phyloP scores from a whole-genome alignment of 2,113 vertebrate genomes.

The Carlito syrichta region DNA sequence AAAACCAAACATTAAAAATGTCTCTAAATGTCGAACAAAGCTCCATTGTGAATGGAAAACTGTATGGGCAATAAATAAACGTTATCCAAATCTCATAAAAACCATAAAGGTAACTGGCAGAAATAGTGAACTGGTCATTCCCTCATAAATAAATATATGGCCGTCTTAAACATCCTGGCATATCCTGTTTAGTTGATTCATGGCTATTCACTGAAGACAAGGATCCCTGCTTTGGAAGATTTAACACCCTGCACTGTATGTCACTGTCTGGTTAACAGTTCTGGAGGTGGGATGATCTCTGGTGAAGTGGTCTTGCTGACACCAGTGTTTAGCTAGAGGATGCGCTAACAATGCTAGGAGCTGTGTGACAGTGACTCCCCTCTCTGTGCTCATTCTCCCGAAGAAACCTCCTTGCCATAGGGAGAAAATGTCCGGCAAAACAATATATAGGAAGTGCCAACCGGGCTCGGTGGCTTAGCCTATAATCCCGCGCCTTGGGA shows the following conservation, averaged over 20 bases:
- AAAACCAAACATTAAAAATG: conserved; percentile 67
- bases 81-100: conserved; percentile 77
- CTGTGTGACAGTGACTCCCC: background rate
- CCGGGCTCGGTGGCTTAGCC: too few species aligned
- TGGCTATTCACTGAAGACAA: conserved; percentile 42
- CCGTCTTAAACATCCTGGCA: conserved; percentile 61
- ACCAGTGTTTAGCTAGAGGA: background rate
- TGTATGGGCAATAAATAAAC: conserved; percentile 77
- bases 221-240: conserved; percentile 74
- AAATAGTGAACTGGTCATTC: conserved; percentile 75
- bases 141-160: conserved; percentile 75
- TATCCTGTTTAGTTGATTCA: conserved; percentile 79
- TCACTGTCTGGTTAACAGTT: conserved; percentile 75
- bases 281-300: conserved; percentile 9
- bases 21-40: conserved; percentile 56
- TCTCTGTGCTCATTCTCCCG: background rate
- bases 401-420: background rate
- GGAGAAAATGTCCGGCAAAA: conserved; percentile 14
- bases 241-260: conserved; percentile 55
- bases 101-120: conserved; percentile 77
- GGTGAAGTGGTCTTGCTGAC: conserved; percentile 36
- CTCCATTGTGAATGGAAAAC: conserved; percentile 57
- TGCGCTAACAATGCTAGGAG: background rate
- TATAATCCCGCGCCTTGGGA: too few species aligned
- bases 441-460: background rate